Conservation (phyloP, 2,888 invertebrate genomes). For the Cheilosia variabilis region DNA sequence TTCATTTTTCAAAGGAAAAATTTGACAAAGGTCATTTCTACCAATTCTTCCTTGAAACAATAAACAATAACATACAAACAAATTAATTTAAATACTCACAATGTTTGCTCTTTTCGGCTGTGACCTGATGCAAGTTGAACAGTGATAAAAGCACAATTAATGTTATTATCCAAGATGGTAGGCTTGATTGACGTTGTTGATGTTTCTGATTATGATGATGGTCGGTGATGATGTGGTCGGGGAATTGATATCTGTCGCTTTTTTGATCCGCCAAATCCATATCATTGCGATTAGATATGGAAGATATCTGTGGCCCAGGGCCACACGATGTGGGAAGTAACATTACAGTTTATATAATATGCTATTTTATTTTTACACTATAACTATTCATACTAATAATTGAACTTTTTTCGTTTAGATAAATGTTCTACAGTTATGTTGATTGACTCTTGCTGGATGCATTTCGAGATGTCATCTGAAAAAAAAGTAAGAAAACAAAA, state of each 20-base stretch:
- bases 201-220: conserved; percentile 59
- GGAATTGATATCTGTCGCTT: conserved; percentile 48
- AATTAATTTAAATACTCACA: conserved; percentile 79
- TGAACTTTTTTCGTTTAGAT: conserved; percentile 60
- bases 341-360: conserved; percentile 77
- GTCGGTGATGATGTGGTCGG: conserved; percentile 43
- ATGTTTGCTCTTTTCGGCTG: conserved; percentile 83
- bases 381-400: conserved; percentile 66
- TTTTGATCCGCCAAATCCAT: conserved; percentile 59
- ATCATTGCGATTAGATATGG: conserved; percentile 47
- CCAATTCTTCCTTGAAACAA: not conserved
- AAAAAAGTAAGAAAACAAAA: conserved; percentile 8
- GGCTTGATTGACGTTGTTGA: conserved; percentile 68
- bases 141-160: conserved; percentile 80
- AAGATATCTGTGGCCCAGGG: conserved; percentile 80
- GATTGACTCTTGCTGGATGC: conserved; percentile 28
- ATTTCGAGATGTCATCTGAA: conserved; percentile 51
- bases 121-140: conserved; percentile 79
- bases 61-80: not conserved
- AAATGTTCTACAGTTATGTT: conserved; percentile 45
- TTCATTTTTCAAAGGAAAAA: no score
- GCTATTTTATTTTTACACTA: conserved; percentile 60
- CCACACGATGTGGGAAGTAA: conserved; percentile 83
- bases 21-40: not conserved
- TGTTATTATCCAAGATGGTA: conserved; percentile 81